Percentiles rank a stretch among this genome's conserved stretches.
These are phyloP conservation scores for Sycobia sp. DNA, from an alignment of 1,140 invertebrate genomes.

Conservation along the genomic window DNA sequence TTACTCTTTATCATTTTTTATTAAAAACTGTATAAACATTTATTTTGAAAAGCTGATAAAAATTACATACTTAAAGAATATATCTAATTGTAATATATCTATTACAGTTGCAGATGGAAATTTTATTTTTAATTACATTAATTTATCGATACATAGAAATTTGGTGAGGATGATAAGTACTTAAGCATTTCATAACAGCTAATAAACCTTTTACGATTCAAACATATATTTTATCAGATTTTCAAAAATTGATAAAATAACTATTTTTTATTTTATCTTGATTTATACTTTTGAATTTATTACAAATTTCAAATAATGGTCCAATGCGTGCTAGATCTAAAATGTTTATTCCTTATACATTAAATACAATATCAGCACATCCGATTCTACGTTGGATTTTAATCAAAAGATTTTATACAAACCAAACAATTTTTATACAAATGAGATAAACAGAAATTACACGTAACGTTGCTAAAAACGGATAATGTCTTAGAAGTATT, in stretches of 20 bases:
- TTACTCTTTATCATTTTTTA: neutral
- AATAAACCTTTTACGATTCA: neutral
- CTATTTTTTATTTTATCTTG: neutral
- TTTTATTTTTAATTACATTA: too few species aligned
- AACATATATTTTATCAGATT: constrained; percentile 4
- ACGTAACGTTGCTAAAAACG: neutral
- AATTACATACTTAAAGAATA: neutral
- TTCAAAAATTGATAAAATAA: neutral
- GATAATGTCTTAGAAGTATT: constrained; percentile 18
- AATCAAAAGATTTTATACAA: constrained; percentile 33
- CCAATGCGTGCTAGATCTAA: constrained; percentile 20
- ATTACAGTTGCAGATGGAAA: too few species aligned
- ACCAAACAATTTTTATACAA: constrained; percentile 25
- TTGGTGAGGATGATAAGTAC: neutral
- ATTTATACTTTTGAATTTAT: too few species aligned
- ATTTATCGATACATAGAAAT: too few species aligned
- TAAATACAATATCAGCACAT: neutral
- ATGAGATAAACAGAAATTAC: constrained; percentile 12
- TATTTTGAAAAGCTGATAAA: constrained; percentile 8
- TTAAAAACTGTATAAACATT: neutral
- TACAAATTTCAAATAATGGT: too few species aligned
- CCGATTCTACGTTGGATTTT: constrained; percentile 23
- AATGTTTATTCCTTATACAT: constrained; percentile 1
- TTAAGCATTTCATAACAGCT: neutral
- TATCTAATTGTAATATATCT: too few species aligned